Conservation (phyloP, 2,797 vertebrate species). For the Loris lydekkerianus region DNA sequence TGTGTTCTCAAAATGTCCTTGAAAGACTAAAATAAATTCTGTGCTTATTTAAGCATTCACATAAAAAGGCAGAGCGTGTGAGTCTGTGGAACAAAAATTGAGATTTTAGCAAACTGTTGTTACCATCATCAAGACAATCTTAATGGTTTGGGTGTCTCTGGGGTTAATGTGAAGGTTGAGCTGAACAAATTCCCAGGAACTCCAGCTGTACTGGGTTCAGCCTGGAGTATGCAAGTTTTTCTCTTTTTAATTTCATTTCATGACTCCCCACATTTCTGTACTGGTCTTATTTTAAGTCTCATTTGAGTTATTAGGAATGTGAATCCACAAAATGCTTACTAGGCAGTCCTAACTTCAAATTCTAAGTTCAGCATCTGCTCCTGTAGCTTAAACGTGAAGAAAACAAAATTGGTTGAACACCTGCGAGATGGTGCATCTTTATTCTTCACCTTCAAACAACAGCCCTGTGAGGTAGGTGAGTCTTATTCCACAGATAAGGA, state of each 20-base stretch:
- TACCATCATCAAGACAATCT: not conserved
- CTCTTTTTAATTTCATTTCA: not conserved
- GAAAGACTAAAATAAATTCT: constrained; percentile 51
- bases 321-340: not conserved
- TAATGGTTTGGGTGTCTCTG: not conserved
- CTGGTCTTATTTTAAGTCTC: constrained; percentile 8
- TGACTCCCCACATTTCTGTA: not conserved
- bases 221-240: not conserved
- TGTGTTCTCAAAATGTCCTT: not conserved
- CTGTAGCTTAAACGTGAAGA: not conserved
- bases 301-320: not conserved
- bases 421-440: not conserved
- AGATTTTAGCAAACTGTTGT: not conserved
- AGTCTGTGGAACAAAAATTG: not conserved
- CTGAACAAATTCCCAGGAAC: not conserved
- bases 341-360: not conserved
- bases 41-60: not conserved
- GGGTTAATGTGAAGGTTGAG: not conserved
- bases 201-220: not conserved
- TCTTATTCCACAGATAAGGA: not conserved
- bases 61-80: not conserved
- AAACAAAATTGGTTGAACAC: not conserved
- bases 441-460: not conserved
- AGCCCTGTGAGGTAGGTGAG: not conserved
- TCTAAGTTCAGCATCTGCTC: not conserved